Base-by-base conservation (phyloP, 2,797 vertebrate genomes). In the Molossus alvarezi region DNA sequence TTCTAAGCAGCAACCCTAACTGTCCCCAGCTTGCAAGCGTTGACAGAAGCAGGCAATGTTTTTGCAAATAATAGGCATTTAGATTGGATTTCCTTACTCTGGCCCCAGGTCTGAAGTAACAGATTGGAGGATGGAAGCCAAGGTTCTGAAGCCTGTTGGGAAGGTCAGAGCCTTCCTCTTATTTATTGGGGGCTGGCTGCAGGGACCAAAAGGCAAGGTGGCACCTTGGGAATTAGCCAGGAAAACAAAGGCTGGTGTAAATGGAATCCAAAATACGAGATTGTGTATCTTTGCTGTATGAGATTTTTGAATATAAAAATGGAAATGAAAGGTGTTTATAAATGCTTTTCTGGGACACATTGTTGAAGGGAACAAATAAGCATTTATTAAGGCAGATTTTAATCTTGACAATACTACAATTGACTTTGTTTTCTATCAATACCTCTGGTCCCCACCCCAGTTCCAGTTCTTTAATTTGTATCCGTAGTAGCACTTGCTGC, bases 81-180 rank as follows among this genome's bases (percentile, higher is more conserved):
- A 64, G 57, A 88, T 84, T 93, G 53, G 15, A 41, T 60, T 45
- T 82, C 41, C 18, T 76, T 17, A 33, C 1, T 0, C 0, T 6
- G 53, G n/a, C 53, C 9, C 14, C 71, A 58, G 57, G 13, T 29
- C 25, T 93, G 48, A 77, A 71, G 41, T 53, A 88, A 94, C 88
- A 94, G 81, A 88, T 45, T 92, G 45, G 8, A 97, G 69, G 60
- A 27, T 67, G 55, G 55, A 88, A 82, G 58, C 37, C 69, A 94
- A 85, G 9, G 29, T 73, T 89, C 27, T 0, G n/a, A 1, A 18
- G 80, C 83, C 25, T 75, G 25, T n/a, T 53, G 90, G 13, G 87
- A 87, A 6, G 27, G 91, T 95, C 88, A 23, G 3, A 85, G 55
- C 7, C 51, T 69, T 18, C 3, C 62, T 79, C 55, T 41, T 21